Base-by-base conservation (phyloP, 2,888 invertebrate species). In the Tenthredo livida region DNA sequence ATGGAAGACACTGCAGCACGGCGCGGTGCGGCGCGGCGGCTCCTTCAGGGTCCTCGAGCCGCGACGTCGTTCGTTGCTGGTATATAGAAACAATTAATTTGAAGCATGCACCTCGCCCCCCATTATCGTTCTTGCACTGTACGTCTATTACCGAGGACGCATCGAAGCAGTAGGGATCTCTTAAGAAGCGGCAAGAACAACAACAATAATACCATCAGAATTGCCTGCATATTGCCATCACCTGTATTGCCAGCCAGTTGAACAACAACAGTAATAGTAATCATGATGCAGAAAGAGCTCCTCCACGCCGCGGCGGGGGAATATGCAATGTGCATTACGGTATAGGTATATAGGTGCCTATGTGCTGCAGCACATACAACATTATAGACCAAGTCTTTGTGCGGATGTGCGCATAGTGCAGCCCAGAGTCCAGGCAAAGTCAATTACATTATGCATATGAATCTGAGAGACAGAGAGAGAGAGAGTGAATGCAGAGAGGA, bases 381-480 rank as follows among this genome's bases (percentile, higher is more conserved):
- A 33, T 67, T 67, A 67, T 67, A 67, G 67, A 67, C 67, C 67
- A 67, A 67, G 29, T 15, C 67, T 12, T 67, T 33, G 67, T 33
- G 33, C 67, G 17, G 25, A 29, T 29, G 67, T 29, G 12, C 67
- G 17, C 29, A 7, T 15, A 17, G 15, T 33, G 54, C n/a, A n/a
- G n/a, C 54, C 50, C 77, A 25, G 61, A 80, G 58, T 61, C 17
- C 61, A 61, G 40, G 37, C n/a, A 89, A 91, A 91, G 91, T 92
- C 92, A 92, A 92, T 92, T 92, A 92, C 92, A 92, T 92, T 92
- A 92, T 92, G 92, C 92, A 92, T 92, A 92, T 92, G 91, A 91
- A 90, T 89, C 61, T 58, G 78, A 54, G 54, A 54, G 54, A 61
- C 80, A 29, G 37, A 15, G 61, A 58, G 6, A 21, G 12, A 37